Evolutionary conservation across 2,113 vertebrate species (phyloP).

Genomic region (Microtus oregoni): DNA sequence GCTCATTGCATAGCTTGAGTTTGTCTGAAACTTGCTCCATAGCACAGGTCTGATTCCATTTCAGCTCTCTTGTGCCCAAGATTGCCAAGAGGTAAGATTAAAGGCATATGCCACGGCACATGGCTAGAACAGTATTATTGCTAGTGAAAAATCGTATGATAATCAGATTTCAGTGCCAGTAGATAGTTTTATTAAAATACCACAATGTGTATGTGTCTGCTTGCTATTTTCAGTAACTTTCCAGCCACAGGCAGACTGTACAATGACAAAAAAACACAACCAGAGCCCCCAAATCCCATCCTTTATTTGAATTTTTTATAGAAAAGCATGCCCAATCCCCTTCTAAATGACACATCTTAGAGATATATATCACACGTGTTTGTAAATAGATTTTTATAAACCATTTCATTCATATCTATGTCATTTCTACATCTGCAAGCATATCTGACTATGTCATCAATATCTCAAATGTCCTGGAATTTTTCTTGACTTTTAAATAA

Average conservation of each 20-base stretch:
- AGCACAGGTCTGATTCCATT: no score
- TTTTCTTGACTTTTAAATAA: slow-evolving; percentile 22
- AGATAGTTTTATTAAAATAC: not conserved
- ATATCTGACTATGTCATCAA: not conserved
- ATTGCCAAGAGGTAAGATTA: not conserved
- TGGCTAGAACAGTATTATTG: not conserved
- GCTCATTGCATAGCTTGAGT: not conserved
- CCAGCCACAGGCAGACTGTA: no score
- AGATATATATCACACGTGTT: not conserved
- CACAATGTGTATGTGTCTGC: not conserved
- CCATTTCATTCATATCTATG: not conserved
- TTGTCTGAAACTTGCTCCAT: no score
- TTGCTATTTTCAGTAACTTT: not conserved
- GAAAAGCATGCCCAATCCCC: not conserved
- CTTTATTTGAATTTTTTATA: not conserved
- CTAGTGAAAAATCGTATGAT: slow-evolving; percentile 1
- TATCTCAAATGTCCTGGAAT: not conserved
- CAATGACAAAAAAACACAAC: no score
- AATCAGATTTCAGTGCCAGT: not conserved
- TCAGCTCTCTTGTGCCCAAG: not conserved
- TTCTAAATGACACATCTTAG: not conserved
- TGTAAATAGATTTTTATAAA: not conserved
- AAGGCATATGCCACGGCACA: not conserved
- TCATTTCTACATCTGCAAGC: not conserved
- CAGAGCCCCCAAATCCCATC: not conserved